Base-by-base conservation (phyloP, 30 jellyfish, hydroid and myxozoan genomes). In the Morbakka virulenta region DNA sequence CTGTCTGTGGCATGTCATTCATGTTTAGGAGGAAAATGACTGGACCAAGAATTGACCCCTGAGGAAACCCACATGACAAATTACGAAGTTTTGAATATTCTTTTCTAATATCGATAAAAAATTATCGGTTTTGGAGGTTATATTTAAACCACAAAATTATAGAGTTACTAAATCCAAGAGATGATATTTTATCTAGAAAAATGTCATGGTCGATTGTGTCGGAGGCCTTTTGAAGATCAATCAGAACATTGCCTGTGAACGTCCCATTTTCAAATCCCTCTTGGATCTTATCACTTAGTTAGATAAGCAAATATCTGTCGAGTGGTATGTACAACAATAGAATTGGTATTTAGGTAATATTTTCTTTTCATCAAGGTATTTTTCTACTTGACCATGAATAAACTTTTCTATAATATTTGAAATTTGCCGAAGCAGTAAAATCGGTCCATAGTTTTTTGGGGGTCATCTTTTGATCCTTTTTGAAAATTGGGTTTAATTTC, bases 51-150 rank as follows among this genome's bases (percentile, higher is more conserved):
- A n/a, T n/a, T n/a, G n/a, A n/a, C n/a, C 80, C 80, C 35, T 76
- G 83, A 12, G 83, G 83, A 24, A 76, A 50, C 22, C 87, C 87
- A 76, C 66, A 76, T 47, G 71, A 4, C 25, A n/a, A n/a, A n/a
- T 57, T 69, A n/a, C n/a, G n/a, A n/a, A n/a, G n/a, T n/a, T n/a
- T n/a, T n/a, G n/a, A n/a, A n/a, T n/a, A n/a, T n/a, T n/a, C n/a
- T n/a, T n/a, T n/a, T n/a, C n/a, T n/a, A n/a, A n/a, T n/a, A n/a
- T n/a, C n/a, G n/a, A n/a, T n/a, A n/a, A n/a, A n/a, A n/a, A n/a
- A n/a, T n/a, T n/a, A n/a, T n/a, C n/a, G n/a, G n/a, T n/a, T n/a
- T n/a, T n/a, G n/a, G n/a, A n/a, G n/a, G n/a, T n/a, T n/a, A n/a
- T n/a, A n/a, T n/a, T n/a, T n/a, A n/a, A n/a, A n/a, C n/a, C n/a